phyloP scores from a whole-genome alignment of 2,113 vertebrate species.

The Tragelaphus buxtoni region DNA sequence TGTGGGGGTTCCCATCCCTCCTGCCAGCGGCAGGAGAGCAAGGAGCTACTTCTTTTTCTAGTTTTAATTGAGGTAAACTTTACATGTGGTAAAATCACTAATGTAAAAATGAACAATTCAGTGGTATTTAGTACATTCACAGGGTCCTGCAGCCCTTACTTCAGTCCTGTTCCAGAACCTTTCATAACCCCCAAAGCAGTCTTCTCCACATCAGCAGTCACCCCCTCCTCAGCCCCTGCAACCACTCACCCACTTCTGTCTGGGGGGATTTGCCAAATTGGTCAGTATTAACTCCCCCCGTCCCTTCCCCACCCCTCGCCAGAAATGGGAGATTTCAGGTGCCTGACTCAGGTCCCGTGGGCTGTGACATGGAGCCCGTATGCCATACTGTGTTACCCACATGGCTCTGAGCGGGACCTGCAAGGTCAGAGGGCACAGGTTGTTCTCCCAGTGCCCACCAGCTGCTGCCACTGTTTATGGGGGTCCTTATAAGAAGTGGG shows the following conservation, averaged over 20 bases:
- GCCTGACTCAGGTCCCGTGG: neutral
- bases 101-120: neutral
- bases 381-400: neutral
- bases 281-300: neutral
- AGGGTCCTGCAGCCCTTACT: no score
- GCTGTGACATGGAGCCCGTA: neutral
- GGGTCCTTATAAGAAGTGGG: neutral
- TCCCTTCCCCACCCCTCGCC: no score
- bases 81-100: neutral
- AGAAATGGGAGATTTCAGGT: neutral
- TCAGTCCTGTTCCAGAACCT: neutral
- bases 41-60: neutral
- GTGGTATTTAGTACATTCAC: neutral
- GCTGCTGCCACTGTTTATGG: neutral
- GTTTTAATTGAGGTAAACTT: neutral
- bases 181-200: neutral
- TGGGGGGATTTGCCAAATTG: accelerated
- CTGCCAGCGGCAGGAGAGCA: neutral
- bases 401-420: neutral
- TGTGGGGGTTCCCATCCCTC: neutral
- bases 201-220: neutral
- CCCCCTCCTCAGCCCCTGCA: neutral
- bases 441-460: neutral
- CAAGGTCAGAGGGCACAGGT: neutral
- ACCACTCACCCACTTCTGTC: no score